Conservation (phyloP, 2,113 vertebrate genomes). For the Oreochromis tanganicae region DNA sequence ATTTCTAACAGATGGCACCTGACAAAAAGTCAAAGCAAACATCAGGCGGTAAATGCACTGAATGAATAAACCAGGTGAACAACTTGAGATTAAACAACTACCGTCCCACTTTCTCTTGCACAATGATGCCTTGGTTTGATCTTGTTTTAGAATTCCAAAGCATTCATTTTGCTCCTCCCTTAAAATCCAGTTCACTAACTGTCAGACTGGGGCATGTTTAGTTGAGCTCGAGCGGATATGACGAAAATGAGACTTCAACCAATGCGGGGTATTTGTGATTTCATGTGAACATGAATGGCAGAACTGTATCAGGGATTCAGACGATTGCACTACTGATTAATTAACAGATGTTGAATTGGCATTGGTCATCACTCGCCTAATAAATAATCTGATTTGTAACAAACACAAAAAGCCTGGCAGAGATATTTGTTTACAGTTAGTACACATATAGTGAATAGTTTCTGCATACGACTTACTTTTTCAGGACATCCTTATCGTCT, state of each 20-base stretch:
- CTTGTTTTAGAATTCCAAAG: neutral
- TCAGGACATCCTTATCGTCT: conserved; percentile 82
- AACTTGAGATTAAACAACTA: neutral
- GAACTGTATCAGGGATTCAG: accelerated
- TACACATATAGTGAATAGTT: neutral
- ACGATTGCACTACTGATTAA: neutral
- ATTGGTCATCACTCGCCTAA: neutral
- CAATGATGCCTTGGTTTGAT: neutral
- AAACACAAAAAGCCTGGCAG: neutral
- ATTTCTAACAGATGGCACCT: neutral
- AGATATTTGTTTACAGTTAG: neutral
- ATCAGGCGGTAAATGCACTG: neutral
- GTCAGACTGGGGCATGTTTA: neutral
- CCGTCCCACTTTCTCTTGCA: neutral
- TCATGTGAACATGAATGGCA: neutral
- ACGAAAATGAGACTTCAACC: neutral
- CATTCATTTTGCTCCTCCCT: neutral
- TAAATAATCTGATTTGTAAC: neutral
- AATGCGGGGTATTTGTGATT: neutral
- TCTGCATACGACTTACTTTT: conserved; percentile 75
- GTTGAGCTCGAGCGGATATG: neutral
- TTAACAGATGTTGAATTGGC: neutral
- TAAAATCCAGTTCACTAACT: neutral
- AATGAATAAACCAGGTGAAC: neutral
- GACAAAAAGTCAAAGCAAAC: neutral